These are phyloP conservation scores for Setophaga kirtlandii DNA, from an alignment of 2,113 vertebrate species.

Conservation along the genomic window DNA sequence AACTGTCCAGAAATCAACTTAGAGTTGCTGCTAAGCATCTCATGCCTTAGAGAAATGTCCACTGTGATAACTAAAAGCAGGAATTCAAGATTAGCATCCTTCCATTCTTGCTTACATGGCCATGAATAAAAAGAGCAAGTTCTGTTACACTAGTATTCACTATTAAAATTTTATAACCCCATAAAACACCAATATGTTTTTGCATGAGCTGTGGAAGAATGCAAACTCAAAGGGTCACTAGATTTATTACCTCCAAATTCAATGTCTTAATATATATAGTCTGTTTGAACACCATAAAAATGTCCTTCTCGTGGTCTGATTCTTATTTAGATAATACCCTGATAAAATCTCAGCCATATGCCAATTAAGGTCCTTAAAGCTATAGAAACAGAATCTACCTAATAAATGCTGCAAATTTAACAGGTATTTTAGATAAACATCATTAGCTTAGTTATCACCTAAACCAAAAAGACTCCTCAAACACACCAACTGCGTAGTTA, in stretches of 20 bases:
- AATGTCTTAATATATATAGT: constrained; percentile 38
- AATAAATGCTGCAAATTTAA: constrained; percentile 64
- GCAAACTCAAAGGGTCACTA: constrained; percentile 48
- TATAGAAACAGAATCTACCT: constrained; percentile 58
- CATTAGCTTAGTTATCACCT: constrained; percentile 59
- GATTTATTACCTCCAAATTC: constrained; percentile 48
- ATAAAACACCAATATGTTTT: constrained; percentile 35
- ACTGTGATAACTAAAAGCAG: constrained; percentile 30
- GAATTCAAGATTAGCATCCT: constrained; percentile 20
- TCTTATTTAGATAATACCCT: constrained; percentile 57
- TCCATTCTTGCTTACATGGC: constrained; percentile 7
- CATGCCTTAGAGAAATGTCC: neutral
- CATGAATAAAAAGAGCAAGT: constrained; percentile 6
- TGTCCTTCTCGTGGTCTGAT: neutral
- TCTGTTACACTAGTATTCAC: constrained; percentile 12
- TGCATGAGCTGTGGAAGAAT: constrained; percentile 41
- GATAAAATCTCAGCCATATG: constrained; percentile 61
- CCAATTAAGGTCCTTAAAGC: constrained; percentile 53
- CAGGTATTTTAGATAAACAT: constrained; percentile 54
- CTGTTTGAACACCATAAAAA: constrained; percentile 42
- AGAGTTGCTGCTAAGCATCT: constrained; percentile 6
- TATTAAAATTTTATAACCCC: constrained; percentile 46
- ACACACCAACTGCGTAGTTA: constrained; percentile 40
- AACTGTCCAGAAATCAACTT: constrained; percentile 13
- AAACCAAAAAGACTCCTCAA: constrained; percentile 55